Evolutionary conservation across 2,113 vertebrate genomes (phyloP).

Genomic region (Castor canadensis): DNA sequence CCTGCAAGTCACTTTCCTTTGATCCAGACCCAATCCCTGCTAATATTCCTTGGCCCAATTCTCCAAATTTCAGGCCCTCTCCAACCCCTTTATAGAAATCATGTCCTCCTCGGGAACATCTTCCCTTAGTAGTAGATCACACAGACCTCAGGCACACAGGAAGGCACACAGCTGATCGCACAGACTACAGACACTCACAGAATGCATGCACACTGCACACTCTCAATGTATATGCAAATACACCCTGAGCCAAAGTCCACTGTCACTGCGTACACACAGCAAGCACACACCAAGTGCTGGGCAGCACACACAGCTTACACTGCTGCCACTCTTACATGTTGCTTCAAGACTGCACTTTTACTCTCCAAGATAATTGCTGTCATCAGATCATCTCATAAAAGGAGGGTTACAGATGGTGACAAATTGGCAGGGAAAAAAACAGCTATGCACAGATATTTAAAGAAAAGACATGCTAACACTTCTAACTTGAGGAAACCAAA

Average conservation of each 20-base stretch:
- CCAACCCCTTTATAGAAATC: neutral
- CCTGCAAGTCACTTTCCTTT: neutral
- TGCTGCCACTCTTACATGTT: neutral
- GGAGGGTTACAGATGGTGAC: slow-evolving; percentile 77
- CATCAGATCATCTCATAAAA: slow-evolving; percentile 66
- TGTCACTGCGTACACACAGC: neutral
- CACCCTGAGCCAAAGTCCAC: neutral
- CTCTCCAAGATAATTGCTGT: slow-evolving; percentile 63
- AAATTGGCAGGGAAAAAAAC: slow-evolving; percentile 79
- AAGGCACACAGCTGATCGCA: neutral
- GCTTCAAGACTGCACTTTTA: slow-evolving; percentile 49
- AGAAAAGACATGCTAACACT: slow-evolving; percentile 74
- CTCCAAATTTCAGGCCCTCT: neutral
- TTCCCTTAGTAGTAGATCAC: neutral
- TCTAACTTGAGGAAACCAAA: slow-evolving; percentile 75
- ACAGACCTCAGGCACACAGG: neutral
- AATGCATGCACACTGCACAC: neutral
- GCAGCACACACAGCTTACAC: neutral
- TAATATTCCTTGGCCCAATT: neutral
- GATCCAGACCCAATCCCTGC: neutral
- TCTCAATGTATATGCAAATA: neutral
- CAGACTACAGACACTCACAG: neutral
- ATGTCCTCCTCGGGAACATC: neutral
- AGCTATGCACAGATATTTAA: slow-evolving; percentile 75
- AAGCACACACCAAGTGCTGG: neutral